Evolutionary conservation across 2,888 invertebrate species (phyloP), one percentile per base, ranked within the genome.

Genomic region (Ctena decussata): DNA sequence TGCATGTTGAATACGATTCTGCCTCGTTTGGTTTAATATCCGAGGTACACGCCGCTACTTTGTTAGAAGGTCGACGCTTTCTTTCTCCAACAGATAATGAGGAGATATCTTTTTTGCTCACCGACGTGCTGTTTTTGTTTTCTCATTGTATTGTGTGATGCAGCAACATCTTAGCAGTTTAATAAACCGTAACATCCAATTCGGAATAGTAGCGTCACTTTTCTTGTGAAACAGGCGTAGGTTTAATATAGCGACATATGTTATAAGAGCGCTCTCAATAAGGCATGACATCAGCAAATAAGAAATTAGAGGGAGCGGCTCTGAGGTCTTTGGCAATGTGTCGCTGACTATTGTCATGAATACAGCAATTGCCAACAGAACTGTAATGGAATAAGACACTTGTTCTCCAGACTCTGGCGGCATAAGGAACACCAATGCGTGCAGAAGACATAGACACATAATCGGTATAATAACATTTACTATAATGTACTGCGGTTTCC

Each of bases 281-380:
- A 91, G 72, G 77, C 88, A 87, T 3, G 82, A 75, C 57, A 86
- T 82, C 21, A 90, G 84, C 46, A 87, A 87, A 53, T 85, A 86
- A 32, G 86, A 85, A 3, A 90, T 84, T 0, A 90, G 53, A 5
- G 90, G 87, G 49, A 90, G 82, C 0, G 89, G 88, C 24, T 86
- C 86, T 0, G 90, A 87, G 0, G 83, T 86, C 37, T 77, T 79
- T 2, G 90, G 90, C n/a, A 90, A 70, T 53, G 78, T 86, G 18
- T 87, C 89, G 46, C 85, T 85, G 2, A 90, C 85, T 69, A 90
- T 88, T 0, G 90, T 90, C 78, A 90, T 79, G 49, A 88, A 90
- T 1, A 90, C 89, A 11, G 89, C 88, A 74, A 88, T 87, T 0
- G 90, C 78, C 18, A 91, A 76, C n/a, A 91, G 80, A n/a, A 89